A percentile compares a stretch with the other conserved stretches of the same genome.
These are phyloP conservation scores for Bombus soroeensis DNA, from an alignment of 1,140 invertebrate species.

Conservation along the genomic window DNA sequence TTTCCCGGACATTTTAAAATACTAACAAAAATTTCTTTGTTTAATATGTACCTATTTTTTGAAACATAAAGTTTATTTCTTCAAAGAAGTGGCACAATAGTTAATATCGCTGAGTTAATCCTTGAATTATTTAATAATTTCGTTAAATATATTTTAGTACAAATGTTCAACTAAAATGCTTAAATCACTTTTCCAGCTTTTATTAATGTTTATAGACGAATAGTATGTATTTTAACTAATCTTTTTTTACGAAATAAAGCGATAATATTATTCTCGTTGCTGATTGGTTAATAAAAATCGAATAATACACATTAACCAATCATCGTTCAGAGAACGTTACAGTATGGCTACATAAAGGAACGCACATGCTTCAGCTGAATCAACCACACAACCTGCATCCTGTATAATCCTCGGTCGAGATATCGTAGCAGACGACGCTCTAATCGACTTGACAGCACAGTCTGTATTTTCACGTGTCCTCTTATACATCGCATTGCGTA, in stretches of 20 bases:
- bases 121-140: background rate
- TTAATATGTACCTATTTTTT: background rate
- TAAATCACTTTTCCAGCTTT: background rate
- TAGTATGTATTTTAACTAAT: background rate
- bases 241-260: background rate
- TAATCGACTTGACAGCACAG: slow-evolving; percentile 75
- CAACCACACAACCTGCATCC: slow-evolving; percentile 35
- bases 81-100: background rate
- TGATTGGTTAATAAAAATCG: slow-evolving; percentile 29
- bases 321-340: background rate
- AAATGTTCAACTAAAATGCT: background rate
- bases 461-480: slow-evolving; percentile 76
- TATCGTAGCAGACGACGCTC: slow-evolving; percentile 74
- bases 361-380: slow-evolving; percentile 9
- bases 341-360: background rate
- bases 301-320: slow-evolving; percentile 41
- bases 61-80: background rate
- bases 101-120: background rate
- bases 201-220: background rate
- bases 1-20: background rate
- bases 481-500: slow-evolving; percentile 75
- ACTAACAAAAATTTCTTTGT: background rate
- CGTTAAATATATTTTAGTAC: no score
- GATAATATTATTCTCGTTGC: background rate
- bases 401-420: slow-evolving; percentile 58